These are phyloP conservation scores for Vanessa cardui DNA, from an alignment of 2,888 invertebrate genomes.

Conservation along the genomic window DNA sequence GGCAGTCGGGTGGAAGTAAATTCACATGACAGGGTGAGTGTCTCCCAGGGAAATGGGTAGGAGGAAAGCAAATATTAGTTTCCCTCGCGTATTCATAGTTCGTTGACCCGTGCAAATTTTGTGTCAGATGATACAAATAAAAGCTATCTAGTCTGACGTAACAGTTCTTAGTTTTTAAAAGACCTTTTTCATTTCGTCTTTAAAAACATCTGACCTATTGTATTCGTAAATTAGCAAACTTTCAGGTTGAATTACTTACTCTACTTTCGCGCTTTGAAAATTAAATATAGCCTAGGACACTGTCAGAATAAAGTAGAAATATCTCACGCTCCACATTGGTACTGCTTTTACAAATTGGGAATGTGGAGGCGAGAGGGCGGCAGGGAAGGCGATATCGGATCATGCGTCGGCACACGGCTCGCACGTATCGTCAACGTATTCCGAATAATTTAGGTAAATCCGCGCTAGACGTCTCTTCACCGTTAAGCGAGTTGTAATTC, in stretches of 20 bases:
- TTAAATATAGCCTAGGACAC: constrained; percentile 5
- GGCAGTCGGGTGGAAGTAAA: constrained; percentile 70
- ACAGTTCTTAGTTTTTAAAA: constrained; percentile 49
- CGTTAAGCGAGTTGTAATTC: constrained; percentile 75
- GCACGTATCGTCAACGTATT: constrained; percentile 66
- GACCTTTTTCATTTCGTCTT: constrained; percentile 43
- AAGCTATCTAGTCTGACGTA: constrained; percentile 56
- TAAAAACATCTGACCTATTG: constrained; percentile 39
- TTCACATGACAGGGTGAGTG: constrained; percentile 60
- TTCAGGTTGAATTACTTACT: neutral
- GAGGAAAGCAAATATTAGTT: constrained; percentile 78
- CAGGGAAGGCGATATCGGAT: constrained; percentile 47
- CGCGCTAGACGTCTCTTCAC: constrained; percentile 66
- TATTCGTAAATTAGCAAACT: neutral
- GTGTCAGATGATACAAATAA: constrained; percentile 54
- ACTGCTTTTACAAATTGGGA: constrained; percentile 35
- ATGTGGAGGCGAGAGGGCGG: constrained; percentile 28
- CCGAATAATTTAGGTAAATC: constrained; percentile 78
- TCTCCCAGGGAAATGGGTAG: constrained; percentile 70
- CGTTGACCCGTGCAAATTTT: constrained; percentile 75
- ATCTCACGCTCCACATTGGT: constrained; percentile 48
- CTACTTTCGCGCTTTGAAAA: neutral
- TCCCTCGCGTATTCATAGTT: constrained; percentile 69
- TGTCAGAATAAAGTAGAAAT: constrained; percentile 31
- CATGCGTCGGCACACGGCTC: constrained; percentile 50